Base-by-base conservation (phyloP, 2,888 invertebrate genomes). In the Tenodera sinensis region DNA sequence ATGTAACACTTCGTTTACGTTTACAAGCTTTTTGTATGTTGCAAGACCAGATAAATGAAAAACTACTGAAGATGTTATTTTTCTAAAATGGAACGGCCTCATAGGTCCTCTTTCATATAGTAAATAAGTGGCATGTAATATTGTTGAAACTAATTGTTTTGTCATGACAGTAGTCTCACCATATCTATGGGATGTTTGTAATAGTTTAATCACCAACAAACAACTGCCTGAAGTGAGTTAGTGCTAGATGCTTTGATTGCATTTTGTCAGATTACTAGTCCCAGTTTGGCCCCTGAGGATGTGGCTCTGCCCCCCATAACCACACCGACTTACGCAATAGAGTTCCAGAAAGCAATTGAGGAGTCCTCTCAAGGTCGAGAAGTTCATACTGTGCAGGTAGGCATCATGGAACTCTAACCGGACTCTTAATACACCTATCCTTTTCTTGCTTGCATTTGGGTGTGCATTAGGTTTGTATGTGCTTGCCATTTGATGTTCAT, bases 361-460 rank as follows among this genome's bases (percentile, higher is more conserved):
- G 93, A 93, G 89, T 94, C 95, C 34, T 95, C 95, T 0, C 94
- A 94, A 91, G 95, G 95, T 15, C 93, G 96, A 87, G 94, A 95
- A 91, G 93, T 95, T 90, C 94, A 95, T 90, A 95, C 94, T 34
- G 94, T 96, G 88, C 93, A 94, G 93, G 94, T 94, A 92, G 88
- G 90, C 89, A 87, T 42, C 47, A 71, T 4, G 54, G 54, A 42
- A 71, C 54, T 71, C 54, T 71, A 20, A 71, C 20, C 15, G 54
- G 54, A 20, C 54, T 20, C 20, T 54, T 87, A n/a, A 42, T 27
- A 28, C 27, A 28, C 82, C 27, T 47, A 85, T 34, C 15, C 42
- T 71, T 25, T 71, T 71, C 54, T 4, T 71, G 15, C 25, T 25
- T 71, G 54, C 25, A 71, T 71, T 71, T 71, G 20, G 20, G 25